Evolutionary conservation across 2,113 vertebrate genomes (phyloP).

Genomic region (Nerophis ophidion): DNA sequence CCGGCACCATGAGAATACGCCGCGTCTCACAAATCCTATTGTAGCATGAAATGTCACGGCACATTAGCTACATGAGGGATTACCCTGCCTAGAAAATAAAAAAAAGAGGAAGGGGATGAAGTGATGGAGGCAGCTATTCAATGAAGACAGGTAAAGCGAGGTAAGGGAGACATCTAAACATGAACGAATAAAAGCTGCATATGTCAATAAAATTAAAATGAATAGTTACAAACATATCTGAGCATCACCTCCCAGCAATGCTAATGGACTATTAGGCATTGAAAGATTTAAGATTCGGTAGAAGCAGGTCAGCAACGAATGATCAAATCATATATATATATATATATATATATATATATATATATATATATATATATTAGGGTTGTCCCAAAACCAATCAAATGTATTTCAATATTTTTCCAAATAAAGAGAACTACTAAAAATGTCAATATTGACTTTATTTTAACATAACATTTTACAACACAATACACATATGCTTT

Average conservation of each 20-base stretch:
- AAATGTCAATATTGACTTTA: no score
- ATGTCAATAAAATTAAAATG: not conserved
- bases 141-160: slow-evolving; percentile 35
- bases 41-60: slow-evolving; percentile 65
- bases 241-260: not conserved
- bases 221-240: not conserved
- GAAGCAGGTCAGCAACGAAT: not conserved
- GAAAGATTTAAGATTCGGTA: not conserved
- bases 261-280: not conserved
- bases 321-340: not conserved
- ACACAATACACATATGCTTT: no score
- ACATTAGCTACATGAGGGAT: slow-evolving; percentile 68
- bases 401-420: no score
- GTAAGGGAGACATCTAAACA: slow-evolving; percentile 22
- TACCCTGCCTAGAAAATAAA: slow-evolving; percentile 46
- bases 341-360: not conserved
- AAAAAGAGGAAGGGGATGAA: slow-evolving; percentile 35
- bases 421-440: no score
- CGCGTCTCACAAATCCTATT: slow-evolving; percentile 63
- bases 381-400: no score
- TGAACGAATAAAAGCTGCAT: slow-evolving; percentile 11
- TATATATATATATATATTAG: no score
- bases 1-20: slow-evolving; percentile 51
- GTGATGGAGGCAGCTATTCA: slow-evolving; percentile 25
- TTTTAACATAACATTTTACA: no score